Conservation (phyloP, 2,113 vertebrate genomes). For the Todiramphus saurophagus region DNA sequence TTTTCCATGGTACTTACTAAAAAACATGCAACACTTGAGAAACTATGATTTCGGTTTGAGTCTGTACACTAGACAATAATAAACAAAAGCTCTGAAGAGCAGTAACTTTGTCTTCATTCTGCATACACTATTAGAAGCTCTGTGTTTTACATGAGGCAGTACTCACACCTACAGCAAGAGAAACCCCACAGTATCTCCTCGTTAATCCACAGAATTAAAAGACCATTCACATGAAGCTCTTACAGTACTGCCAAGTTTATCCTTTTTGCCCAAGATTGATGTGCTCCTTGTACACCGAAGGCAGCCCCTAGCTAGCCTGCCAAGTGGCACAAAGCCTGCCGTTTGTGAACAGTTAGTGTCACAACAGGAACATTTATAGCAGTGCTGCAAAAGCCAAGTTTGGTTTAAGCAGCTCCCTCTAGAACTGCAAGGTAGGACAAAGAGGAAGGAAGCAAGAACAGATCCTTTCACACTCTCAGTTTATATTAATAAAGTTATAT, state of each 20-base stretch:
- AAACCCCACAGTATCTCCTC: neutral
- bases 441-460: neutral
- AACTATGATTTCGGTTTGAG: neutral
- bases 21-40: neutral
- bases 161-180: neutral
- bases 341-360: neutral
- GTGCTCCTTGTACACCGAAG: neutral
- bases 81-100: neutral
- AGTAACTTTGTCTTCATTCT: neutral
- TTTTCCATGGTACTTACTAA: neutral
- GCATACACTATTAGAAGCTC: neutral
- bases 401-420: neutral
- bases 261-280: neutral
- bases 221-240: neutral
- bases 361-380: neutral
- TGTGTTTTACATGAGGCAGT: neutral
- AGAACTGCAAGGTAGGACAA: neutral
- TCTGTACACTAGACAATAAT: neutral
- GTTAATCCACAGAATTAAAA: neutral
- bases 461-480: neutral
- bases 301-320: neutral
- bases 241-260: neutral
- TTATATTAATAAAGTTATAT: neutral
- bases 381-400: neutral
- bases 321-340: neutral